These are phyloP conservation scores for Bujurquina vittata DNA, from an alignment of 2,113 vertebrate genomes.

Conservation along the genomic window DNA sequence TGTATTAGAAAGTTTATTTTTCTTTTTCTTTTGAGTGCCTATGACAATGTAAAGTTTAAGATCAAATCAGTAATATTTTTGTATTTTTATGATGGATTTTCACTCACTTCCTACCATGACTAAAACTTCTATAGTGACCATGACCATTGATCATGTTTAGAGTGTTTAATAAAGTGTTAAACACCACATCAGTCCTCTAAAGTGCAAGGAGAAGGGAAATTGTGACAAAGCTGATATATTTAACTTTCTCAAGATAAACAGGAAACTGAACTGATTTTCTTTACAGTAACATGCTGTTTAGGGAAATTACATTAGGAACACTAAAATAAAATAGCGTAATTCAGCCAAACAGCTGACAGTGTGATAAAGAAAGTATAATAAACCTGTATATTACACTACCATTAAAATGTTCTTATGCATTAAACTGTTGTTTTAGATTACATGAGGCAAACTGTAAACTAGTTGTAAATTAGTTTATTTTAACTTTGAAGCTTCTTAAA, in stretches of 20 bases:
- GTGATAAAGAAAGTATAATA: no score
- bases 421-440: background rate
- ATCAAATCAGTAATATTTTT: background rate
- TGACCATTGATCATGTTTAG: background rate
- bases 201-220: background rate
- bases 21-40: background rate
- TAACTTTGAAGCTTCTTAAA: background rate
- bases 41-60: background rate
- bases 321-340: no score
- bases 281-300: no score
- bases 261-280: no score
- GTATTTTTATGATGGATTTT: background rate
- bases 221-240: background rate
- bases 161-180: background rate
- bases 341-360: no score
- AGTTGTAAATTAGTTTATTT: background rate
- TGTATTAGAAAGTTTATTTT: background rate
- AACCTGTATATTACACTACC: no score
- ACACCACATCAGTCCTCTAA: background rate
- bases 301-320: no score
- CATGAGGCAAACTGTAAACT: background rate
- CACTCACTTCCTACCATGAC: background rate
- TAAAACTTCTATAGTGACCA: background rate
- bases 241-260: no score
- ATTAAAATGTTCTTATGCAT: no score